Evolutionary conservation across 2,888 invertebrate genomes (phyloP).

Genomic region (Amiota mariae): DNA sequence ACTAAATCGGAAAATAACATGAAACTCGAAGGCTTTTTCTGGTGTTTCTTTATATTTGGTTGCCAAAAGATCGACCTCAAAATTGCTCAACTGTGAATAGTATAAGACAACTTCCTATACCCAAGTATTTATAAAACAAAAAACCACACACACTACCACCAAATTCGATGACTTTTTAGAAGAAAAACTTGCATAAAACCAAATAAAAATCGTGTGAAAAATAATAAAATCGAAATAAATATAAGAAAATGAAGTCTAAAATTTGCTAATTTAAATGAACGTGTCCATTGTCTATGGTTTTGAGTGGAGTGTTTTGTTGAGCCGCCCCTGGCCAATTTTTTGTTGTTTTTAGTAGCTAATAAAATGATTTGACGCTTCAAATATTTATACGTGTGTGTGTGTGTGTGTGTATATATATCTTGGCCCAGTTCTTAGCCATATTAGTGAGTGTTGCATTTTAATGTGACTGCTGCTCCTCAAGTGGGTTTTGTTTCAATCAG

Average conservation of each 20-base stretch:
- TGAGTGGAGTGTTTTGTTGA: conserved; percentile 7
- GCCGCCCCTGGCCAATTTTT: conserved; percentile 31
- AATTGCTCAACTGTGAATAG: conserved; percentile 45
- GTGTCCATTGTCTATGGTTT: conserved; percentile 31
- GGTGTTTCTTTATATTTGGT: too few relatives aligned
- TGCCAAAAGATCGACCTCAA: conserved; percentile 37
- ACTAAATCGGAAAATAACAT: conserved; percentile 25
- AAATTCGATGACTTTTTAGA: background rate
- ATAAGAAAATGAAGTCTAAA: conserved; percentile 36
- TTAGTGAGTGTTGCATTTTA: conserved; percentile 49
- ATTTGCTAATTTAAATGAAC: conserved; percentile 50
- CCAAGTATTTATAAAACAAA: background rate
- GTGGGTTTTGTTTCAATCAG: background rate
- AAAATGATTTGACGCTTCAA: conserved; percentile 18
- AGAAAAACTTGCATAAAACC: conserved; percentile 17
- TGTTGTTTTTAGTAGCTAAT: conserved; percentile 14
- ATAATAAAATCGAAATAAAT: conserved; percentile 36
- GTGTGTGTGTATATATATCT: conserved; percentile 36
- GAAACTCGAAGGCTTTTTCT: conserved; percentile 20
- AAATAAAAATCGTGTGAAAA: conserved; percentile 54
- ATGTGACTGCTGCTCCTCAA: conserved; percentile 16
- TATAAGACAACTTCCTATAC: conserved; percentile 31
- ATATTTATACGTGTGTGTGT: background rate
- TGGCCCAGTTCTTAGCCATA: conserved; percentile 62
- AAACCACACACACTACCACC: background rate